phyloP scores from a whole-genome alignment of 2,797 vertebrate genomes.

The Delichon dasypus region DNA sequence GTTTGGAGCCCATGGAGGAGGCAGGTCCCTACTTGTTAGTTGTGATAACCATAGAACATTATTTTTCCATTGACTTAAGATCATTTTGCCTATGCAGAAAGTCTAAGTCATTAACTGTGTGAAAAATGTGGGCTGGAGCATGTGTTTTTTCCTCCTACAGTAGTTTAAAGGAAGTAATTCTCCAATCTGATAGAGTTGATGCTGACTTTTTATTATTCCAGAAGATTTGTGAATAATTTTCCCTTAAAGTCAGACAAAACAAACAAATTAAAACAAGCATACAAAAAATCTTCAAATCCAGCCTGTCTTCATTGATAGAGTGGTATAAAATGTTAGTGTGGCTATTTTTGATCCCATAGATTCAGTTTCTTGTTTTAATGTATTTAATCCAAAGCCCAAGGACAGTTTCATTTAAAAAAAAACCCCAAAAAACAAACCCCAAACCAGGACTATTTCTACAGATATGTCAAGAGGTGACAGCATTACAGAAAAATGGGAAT shows the following conservation, averaged over 20 bases:
- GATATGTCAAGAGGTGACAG: background rate
- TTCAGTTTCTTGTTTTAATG: background rate
- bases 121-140: background rate
- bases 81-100: background rate
- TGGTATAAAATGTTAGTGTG: background rate
- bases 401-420: background rate
- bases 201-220: background rate
- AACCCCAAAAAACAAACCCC: background rate
- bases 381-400: background rate
- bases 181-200: background rate
- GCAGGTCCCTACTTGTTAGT: background rate
- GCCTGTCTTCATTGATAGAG: background rate
- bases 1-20: background rate
- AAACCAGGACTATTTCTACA: background rate
- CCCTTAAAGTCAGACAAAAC: background rate
- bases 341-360: background rate
- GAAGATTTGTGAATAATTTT: slow-evolving; percentile 1
- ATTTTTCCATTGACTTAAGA: background rate
- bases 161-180: background rate
- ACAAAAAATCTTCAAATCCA: background rate
- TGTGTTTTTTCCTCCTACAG: slow-evolving; percentile 11
- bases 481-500: background rate
- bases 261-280: background rate
- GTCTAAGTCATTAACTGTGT: background rate
- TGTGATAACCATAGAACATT: background rate